phyloP scores from a whole-genome alignment of 1,140 invertebrate genomes.

The Caerostris darwini region DNA sequence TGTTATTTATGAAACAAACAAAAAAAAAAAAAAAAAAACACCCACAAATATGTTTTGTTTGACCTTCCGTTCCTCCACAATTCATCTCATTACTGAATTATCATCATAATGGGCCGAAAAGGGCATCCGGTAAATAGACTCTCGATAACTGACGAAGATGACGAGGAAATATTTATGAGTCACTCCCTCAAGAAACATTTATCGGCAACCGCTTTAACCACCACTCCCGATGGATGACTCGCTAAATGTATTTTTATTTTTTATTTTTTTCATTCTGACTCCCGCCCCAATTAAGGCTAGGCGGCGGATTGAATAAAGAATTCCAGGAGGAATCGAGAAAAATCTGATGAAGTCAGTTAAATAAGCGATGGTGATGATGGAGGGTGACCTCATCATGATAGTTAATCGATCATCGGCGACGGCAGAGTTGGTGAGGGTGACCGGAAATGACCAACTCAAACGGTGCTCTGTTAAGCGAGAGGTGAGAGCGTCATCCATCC shows the following conservation, averaged over 20 bases:
- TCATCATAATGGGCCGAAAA: not conserved
- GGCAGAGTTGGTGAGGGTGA: not conserved
- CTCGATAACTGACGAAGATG: not conserved
- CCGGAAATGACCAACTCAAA: not conserved
- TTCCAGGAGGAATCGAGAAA: not conserved
- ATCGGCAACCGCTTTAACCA: not conserved
- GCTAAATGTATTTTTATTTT: not conserved
- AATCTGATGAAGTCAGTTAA: not conserved
- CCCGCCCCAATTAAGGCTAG: not conserved
- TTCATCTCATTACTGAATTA: not conserved
- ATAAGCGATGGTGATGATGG: not conserved
- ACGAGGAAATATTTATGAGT: conserved; percentile 5
- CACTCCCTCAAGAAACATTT: conserved; percentile 3
- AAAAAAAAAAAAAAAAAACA: not conserved
- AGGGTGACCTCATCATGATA: not conserved
- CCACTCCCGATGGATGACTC: conserved; percentile 26
- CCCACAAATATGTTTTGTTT: not conserved
- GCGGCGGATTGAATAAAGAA: not conserved
- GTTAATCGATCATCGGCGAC: conserved; percentile 21
- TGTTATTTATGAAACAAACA: too few species aligned
- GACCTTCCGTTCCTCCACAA: not conserved
- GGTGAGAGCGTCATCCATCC: not conserved
- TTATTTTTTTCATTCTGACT: not conserved
- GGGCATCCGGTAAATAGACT: not conserved
- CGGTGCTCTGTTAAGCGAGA: not conserved